phyloP scores from a whole-genome alignment of 1,140 invertebrate species.

The Anastrepha ludens region DNA sequence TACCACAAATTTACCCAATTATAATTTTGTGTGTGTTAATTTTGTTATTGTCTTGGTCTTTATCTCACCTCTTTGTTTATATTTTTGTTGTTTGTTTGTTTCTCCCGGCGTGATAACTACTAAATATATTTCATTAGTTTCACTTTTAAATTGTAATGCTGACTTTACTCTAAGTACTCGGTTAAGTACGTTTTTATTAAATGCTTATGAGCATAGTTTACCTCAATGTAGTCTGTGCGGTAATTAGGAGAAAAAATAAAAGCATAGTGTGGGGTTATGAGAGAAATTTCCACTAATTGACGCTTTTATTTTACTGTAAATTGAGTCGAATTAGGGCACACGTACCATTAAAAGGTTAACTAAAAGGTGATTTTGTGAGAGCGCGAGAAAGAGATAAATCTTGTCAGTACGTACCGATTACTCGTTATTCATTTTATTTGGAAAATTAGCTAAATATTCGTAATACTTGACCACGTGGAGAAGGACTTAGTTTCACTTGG shows the following conservation, averaged over 20 bases:
- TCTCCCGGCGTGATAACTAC: neutral
- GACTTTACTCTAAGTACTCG: neutral
- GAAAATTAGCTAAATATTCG: too few species aligned
- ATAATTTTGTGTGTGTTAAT: too few species aligned
- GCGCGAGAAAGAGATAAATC: neutral
- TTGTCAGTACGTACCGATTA: neutral
- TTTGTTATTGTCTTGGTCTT: neutral
- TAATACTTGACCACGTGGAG: too few species aligned
- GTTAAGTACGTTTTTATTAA: neutral
- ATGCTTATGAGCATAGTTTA: neutral
- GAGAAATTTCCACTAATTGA: constrained; percentile 12
- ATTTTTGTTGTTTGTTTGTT: constrained; percentile 7
- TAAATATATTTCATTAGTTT: neutral
- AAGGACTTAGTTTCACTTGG: too few species aligned
- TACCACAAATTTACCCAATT: neutral
- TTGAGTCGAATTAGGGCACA: neutral
- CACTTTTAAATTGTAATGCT: neutral
- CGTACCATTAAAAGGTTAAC: neutral
- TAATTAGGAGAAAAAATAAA: constrained; percentile 12
- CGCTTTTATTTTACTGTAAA: neutral
- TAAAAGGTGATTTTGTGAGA: neutral
- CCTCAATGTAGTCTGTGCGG: neutral
- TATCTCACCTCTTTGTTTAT: neutral
- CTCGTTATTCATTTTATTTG: neutral
- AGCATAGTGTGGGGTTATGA: neutral